phyloP scores from a whole-genome alignment of 2,113 vertebrate genomes.

The Sinocyclocheilus anshuiensis region DNA sequence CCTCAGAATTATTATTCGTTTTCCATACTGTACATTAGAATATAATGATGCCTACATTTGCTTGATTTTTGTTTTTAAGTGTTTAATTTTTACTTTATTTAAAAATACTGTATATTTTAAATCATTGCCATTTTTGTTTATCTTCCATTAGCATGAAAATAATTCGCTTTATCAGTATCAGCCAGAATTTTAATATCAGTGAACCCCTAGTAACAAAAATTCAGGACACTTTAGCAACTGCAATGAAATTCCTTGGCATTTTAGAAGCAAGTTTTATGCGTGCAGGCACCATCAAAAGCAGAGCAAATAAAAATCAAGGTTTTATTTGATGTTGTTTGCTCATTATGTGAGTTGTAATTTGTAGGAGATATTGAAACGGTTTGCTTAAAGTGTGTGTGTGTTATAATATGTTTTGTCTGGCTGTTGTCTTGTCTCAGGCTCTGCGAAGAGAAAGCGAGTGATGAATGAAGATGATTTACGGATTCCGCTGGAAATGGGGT shows the following conservation, averaged over 20 bases:
- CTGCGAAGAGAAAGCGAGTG: conserved; percentile 89
- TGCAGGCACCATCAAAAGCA: background rate
- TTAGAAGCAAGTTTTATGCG: background rate
- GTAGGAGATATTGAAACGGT: conserved; percentile 40
- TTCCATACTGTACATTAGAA: background rate
- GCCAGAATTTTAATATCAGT: background rate
- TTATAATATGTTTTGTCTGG: conserved; percentile 40
- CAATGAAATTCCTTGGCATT: background rate
- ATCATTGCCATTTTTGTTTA: background rate
- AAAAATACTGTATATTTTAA: background rate
- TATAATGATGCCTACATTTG: background rate
- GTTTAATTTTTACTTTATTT: background rate
- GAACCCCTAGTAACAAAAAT: background rate
- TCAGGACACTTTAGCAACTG: background rate
- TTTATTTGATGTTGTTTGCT: conserved; percentile 22
- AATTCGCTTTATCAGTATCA: background rate
- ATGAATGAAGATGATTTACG: conserved; percentile 89
- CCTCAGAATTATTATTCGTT: background rate
- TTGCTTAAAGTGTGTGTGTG: conserved; percentile 26
- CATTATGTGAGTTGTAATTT: conserved; percentile 36
- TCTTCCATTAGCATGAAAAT: background rate
- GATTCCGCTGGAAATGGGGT: conserved; percentile 93
- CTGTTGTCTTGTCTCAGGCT: conserved; percentile 73
- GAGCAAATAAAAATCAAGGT: background rate
- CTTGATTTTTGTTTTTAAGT: background rate